Evolutionary conservation across 2,888 invertebrate genomes (phyloP).

Genomic region (Nemurella pictetii): DNA sequence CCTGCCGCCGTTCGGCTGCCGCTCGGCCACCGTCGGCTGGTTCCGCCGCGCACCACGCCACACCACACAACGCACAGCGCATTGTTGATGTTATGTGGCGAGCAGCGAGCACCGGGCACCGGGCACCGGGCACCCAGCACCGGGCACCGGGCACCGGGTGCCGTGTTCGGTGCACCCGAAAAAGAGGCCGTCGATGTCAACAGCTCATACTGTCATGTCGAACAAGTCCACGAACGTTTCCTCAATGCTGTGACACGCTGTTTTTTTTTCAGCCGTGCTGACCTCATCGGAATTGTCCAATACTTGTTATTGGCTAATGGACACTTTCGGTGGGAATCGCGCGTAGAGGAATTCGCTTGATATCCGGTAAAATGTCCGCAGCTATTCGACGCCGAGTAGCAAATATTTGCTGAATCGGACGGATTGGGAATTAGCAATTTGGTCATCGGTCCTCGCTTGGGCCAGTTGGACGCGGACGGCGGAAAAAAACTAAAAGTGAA

Average conservation of each 20-base stretch:
- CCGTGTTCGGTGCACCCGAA: not conserved
- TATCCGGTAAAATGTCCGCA: not conserved
- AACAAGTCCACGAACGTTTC: not conserved
- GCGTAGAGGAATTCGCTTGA: not conserved
- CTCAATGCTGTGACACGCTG: not conserved
- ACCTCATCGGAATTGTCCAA: not conserved
- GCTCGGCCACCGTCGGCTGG: constrained; percentile 44
- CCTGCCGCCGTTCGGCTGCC: constrained; percentile 29
- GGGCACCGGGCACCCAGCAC: not conserved
- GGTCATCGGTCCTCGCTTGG: not conserved
- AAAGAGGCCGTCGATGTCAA: not conserved
- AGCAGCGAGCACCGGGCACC: not conserved
- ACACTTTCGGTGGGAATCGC: not conserved
- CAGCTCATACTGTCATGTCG: too few species aligned
- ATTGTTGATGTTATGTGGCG: not conserved
- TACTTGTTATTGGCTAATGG: not conserved
- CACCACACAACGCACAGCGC: constrained; percentile 18
- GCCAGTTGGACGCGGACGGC: not conserved
- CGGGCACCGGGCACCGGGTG: not conserved
- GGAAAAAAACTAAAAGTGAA: not conserved
- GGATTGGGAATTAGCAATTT: not conserved
- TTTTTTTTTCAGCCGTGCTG: not conserved
- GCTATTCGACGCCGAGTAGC: not conserved
- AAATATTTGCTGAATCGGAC: not conserved
- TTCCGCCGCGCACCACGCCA: constrained; percentile 18